Percentiles rank a stretch among this genome's conserved stretches.
phyloP scores from a whole-genome alignment of 2,797 vertebrate species.

The Poecile montanus region DNA sequence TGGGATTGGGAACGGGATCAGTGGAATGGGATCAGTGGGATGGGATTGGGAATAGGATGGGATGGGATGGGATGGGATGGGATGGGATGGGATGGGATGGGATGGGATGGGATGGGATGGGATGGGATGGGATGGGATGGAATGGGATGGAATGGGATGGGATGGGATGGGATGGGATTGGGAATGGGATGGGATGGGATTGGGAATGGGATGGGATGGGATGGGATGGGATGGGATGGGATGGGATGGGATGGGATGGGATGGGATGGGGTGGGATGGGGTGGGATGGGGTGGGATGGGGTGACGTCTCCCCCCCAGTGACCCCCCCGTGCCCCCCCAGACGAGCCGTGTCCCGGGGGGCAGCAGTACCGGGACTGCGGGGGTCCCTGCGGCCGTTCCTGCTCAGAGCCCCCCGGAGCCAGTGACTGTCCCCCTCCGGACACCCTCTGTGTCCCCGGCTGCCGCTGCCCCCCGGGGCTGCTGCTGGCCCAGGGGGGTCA shows the following conservation, averaged over 20 bases:
- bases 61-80: no score
- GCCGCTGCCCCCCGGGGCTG: background rate
- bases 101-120: background rate
- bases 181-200: no score
- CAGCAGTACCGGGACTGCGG: background rate
- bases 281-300: background rate
- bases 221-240: background rate
- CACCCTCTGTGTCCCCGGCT: background rate
- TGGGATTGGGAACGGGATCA: no score
- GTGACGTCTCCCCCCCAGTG: rapidly evolving
- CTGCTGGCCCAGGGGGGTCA: background rate
- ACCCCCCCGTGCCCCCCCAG: background rate
- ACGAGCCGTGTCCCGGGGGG: background rate
- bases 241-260: no score
- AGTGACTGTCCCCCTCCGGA: background rate
- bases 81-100: no score
- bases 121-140: no score
- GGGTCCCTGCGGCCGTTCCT: background rate
- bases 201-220: background rate
- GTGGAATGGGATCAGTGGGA: no score
- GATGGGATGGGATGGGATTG: no score
- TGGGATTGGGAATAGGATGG: background rate
- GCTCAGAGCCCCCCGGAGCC: background rate
- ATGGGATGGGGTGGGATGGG: no score
- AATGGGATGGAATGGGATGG: background rate